Percentiles rank a stretch among this genome's conserved stretches.
Conservation (phyloP, 2,888 invertebrate species). For the Mechanitis messenoides region DNA sequence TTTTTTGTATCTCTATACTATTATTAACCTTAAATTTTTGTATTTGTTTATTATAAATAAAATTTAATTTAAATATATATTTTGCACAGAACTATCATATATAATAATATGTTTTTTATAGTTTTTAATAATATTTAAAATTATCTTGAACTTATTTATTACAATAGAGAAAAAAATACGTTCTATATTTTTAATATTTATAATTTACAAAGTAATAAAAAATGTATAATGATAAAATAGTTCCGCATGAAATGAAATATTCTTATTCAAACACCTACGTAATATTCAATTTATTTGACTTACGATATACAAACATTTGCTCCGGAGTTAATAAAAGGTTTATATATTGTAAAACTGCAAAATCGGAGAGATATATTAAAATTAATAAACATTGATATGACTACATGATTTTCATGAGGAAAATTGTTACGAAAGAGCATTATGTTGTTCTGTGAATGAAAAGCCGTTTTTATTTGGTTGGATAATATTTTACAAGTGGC, state of each 20-base stretch:
- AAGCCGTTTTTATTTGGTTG: constrained; percentile 18
- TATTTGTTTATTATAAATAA: too few species aligned
- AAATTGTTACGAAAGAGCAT: constrained; percentile 13
- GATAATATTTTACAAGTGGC: constrained; percentile 15
- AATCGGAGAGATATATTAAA: constrained; percentile 15
- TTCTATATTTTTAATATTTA: too few species aligned
- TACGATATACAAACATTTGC: constrained; percentile 23
- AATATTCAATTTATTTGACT: constrained; percentile 22
- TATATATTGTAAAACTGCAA: constrained; percentile 22
- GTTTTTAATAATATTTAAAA: too few species aligned
- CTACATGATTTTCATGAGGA: constrained; percentile 13
- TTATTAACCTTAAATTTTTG: too few species aligned
- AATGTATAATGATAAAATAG: too few species aligned
- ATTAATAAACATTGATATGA: constrained; percentile 18
- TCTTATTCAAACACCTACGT: constrained; percentile 12
- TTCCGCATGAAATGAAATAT: too few species aligned
- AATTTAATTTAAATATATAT: too few species aligned
- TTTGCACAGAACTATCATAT: too few species aligned
- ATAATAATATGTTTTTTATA: too few species aligned
- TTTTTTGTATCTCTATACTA: background rate
- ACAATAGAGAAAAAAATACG: too few species aligned
- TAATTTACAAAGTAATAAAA: too few species aligned
- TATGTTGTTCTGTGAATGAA: constrained; percentile 10
- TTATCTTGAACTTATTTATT: too few species aligned
- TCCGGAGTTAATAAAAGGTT: constrained; percentile 23